These are phyloP conservation scores for Acrossocheilus fasciatus DNA, from an alignment of 2,797 vertebrate species.

Conservation along the genomic window DNA sequence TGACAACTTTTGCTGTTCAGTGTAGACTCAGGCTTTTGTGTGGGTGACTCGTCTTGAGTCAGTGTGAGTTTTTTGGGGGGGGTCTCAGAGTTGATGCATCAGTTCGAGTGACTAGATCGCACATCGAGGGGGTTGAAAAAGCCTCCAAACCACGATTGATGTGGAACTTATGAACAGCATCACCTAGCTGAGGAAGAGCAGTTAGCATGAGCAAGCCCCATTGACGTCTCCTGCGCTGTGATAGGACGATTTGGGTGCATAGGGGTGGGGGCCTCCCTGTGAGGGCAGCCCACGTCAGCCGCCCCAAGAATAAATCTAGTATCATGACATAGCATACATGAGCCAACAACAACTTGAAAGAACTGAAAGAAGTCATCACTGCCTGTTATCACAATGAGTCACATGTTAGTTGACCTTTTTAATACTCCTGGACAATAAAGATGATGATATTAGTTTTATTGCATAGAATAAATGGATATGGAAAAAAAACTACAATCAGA, in stretches of 20 bases:
- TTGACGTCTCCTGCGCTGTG: slow-evolving; percentile 34
- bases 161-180: slow-evolving; percentile 21
- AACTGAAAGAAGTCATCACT: slow-evolving; percentile 17
- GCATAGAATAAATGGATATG: neutral
- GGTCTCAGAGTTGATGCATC: slow-evolving; percentile 5
- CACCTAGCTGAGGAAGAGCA: slow-evolving; percentile 24
- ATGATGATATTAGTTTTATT: neutral
- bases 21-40: slow-evolving; percentile 7
- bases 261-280: slow-evolving; percentile 11
- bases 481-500: neutral
- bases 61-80: slow-evolving; percentile 19
- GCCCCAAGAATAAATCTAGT: slow-evolving; percentile 39
- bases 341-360: slow-evolving; percentile 32
- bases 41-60: slow-evolving; percentile 38
- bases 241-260: neutral
- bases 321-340: slow-evolving; percentile 39
- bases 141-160: slow-evolving; percentile 15
- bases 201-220: slow-evolving; percentile 48
- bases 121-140: slow-evolving; percentile 51
- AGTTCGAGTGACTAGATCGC: slow-evolving; percentile 48
- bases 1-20: slow-evolving; percentile 4
- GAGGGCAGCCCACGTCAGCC: slow-evolving; percentile 32
- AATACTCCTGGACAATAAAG: neutral
- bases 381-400: slow-evolving; percentile 33
- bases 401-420: slow-evolving; percentile 23